phyloP scores from a whole-genome alignment of 2,888 invertebrate genomes.

The Pycnomerus fuliginosus region DNA sequence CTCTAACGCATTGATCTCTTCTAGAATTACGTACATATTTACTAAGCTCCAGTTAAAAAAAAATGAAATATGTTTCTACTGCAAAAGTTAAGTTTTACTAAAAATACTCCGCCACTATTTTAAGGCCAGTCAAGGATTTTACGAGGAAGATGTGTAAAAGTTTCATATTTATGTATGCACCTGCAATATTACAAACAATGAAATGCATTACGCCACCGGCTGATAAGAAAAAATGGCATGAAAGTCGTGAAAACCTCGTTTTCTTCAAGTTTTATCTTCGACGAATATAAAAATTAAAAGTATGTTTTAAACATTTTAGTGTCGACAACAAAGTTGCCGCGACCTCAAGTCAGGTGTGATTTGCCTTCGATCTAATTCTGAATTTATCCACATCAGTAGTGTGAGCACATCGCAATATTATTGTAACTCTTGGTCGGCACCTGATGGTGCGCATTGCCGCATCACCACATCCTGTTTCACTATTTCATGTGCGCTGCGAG shows the following conservation, averaged over 20 bases:
- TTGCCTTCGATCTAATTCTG: constrained; percentile 23
- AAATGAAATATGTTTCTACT: too few species aligned
- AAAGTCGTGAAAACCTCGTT: constrained; percentile 18
- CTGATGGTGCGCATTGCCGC: constrained; percentile 49
- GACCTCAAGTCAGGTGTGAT: constrained; percentile 7
- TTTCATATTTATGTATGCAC: too few species aligned
- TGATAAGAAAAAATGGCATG: constrained; percentile 19
- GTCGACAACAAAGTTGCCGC: background rate
- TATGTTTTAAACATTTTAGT: background rate
- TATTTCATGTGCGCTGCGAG: constrained; percentile 45
- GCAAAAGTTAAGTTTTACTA: too few species aligned
- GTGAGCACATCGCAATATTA: constrained; percentile 50
- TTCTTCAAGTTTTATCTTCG: constrained; percentile 7
- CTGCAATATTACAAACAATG: constrained; percentile 17
- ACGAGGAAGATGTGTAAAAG: too few species aligned
- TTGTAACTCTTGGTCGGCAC: constrained; percentile 48
- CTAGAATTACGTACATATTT: too few species aligned
- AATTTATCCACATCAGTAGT: constrained; percentile 47
- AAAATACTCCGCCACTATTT: too few species aligned
- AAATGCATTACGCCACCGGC: constrained; percentile 19
- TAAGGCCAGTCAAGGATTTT: too few species aligned
- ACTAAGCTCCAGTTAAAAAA: too few species aligned
- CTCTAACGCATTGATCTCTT: constrained; percentile 8
- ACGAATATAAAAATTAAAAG: constrained; percentile 13
- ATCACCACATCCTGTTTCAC: constrained; percentile 48